Conservation (phyloP, 2,113 vertebrate species). For the Xerus inauris region DNA sequence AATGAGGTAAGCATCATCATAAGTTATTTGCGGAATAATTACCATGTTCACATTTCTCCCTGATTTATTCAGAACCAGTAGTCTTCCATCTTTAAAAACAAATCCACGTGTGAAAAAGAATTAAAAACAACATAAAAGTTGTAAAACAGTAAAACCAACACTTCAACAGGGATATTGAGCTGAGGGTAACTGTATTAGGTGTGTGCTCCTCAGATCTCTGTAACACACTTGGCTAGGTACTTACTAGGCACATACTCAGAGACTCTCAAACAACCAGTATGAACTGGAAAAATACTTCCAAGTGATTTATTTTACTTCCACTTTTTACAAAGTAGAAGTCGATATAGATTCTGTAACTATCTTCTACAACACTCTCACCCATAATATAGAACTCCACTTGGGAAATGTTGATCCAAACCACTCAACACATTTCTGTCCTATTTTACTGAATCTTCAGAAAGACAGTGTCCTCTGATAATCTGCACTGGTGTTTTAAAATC, state of each 20-base stretch:
- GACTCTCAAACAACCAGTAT: not conserved
- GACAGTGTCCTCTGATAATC: conserved; percentile 12
- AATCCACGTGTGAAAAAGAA: not conserved
- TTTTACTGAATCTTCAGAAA: not conserved
- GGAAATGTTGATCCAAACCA: not conserved
- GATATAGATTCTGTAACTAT: not conserved
- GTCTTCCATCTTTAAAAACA: not conserved
- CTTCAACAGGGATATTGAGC: not conserved
- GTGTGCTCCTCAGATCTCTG: not conserved
- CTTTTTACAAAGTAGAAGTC: conserved; percentile 8
- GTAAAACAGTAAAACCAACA: not conserved
- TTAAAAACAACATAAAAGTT: not conserved
- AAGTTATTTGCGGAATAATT: conserved; percentile 50
- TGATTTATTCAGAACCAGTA: conserved; percentile 25
- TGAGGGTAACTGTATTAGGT: not conserved
- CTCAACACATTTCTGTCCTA: not conserved
- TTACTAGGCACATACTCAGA: not conserved
- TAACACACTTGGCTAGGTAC: not conserved
- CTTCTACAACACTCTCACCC: not conserved
- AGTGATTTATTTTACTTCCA: not conserved
- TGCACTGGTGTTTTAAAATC: conserved; percentile 58
- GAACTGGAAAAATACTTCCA: conserved; percentile 28
- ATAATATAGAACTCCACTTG: not conserved
- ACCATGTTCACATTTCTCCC: not conserved
- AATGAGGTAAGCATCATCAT: not conserved